Evolutionary conservation across 2,113 vertebrate species (phyloP).

Genomic region (Canis aureus): DNA sequence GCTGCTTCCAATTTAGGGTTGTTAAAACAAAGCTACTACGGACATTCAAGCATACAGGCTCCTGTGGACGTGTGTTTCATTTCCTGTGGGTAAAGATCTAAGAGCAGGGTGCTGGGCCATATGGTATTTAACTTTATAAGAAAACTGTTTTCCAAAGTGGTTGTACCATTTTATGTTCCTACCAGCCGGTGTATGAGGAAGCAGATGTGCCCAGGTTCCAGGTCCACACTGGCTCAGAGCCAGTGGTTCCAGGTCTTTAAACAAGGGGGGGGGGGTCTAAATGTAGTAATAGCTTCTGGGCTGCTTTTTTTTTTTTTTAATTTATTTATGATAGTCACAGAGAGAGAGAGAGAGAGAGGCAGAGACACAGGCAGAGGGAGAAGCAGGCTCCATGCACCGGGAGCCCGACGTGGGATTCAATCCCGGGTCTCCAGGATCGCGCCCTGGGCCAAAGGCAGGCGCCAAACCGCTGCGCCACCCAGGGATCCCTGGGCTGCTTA

Average conservation of each 20-base stretch:
- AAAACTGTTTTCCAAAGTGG: not conserved
- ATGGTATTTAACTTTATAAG: not conserved
- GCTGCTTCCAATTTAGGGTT: not conserved
- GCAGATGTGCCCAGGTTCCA: not conserved
- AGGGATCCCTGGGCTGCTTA: not conserved
- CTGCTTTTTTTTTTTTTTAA: not conserved
- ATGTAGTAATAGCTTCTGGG: not conserved
- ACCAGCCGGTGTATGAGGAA: not conserved
- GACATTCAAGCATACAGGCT: not conserved
- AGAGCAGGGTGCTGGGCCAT: accelerated
- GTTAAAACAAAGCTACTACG: not conserved
- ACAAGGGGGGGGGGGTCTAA: not conserved
- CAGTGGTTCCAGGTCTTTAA: not conserved
- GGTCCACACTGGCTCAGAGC: not conserved
- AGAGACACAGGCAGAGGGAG: no score
- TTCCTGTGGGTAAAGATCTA: not conserved
- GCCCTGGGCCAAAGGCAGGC: no score
- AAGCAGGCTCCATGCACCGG: no score
- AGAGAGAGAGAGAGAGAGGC: no score
- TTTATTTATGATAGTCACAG: no score
- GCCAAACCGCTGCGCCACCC: no score
- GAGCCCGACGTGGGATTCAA: no score
- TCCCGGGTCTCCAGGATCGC: no score
- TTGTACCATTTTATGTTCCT: not conserved
- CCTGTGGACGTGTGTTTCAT: not conserved